phyloP scores from a whole-genome alignment of 2,797 vertebrate genomes.

The Pipistrellus pygmaeus region DNA sequence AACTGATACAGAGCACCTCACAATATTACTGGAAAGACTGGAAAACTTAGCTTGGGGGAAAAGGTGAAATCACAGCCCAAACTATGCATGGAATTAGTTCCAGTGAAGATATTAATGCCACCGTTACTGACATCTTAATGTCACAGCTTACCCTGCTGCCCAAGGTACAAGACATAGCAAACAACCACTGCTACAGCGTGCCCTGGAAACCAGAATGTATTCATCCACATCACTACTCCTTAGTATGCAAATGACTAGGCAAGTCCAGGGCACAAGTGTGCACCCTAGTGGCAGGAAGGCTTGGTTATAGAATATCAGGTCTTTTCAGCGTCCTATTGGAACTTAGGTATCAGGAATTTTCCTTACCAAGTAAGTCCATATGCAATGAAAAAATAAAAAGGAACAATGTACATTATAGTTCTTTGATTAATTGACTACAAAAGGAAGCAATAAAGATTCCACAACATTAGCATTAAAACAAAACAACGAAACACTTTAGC shows the following conservation, averaged over 20 bases:
- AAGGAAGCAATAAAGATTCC: not conserved
- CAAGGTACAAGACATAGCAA: not conserved
- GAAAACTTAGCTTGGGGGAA: slow-evolving; percentile 8
- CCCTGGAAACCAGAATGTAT: not conserved
- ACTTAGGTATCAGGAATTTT: not conserved
- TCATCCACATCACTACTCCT: not conserved
- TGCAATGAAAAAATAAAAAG: not conserved
- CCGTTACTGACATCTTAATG: not conserved
- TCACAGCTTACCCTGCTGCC: not conserved
- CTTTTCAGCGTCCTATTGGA: not conserved
- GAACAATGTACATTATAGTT: not conserved
- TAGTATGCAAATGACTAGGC: not conserved
- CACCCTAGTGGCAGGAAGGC: not conserved
- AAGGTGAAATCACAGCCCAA: not conserved
- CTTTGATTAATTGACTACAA: slow-evolving; percentile 26
- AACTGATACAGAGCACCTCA: not conserved
- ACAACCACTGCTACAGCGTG: not conserved
- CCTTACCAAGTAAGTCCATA: not conserved
- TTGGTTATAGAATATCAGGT: not conserved
- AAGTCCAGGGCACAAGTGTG: not conserved
- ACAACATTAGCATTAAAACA: slow-evolving; percentile 32
- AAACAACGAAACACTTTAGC: not conserved
- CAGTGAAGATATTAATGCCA: not conserved
- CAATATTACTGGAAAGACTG: not conserved
- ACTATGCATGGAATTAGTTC: not conserved